These are phyloP conservation scores for Sinocyclocheilus grahami DNA, from an alignment of 2,113 vertebrate genomes.

Conservation along the genomic window DNA sequence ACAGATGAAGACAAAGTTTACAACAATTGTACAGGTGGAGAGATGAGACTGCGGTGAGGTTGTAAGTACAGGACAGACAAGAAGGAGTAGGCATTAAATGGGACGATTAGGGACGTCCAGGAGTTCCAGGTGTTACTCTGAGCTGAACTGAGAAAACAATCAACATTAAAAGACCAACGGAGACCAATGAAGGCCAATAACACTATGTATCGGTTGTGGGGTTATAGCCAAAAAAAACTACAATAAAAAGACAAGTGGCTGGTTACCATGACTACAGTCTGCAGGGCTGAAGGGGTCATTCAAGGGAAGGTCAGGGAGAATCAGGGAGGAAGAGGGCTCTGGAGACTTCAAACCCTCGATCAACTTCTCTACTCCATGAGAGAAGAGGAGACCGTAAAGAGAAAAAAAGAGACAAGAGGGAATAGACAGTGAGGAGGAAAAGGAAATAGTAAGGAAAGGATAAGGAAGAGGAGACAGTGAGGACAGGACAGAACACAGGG, in stretches of 20 bases:
- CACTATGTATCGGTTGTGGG: not conserved
- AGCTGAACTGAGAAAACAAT: slow-evolving; percentile 58
- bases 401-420: slow-evolving; percentile 34
- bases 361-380: slow-evolving; percentile 85
- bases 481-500: not conserved
- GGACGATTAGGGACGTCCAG: not conserved
- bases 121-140: slow-evolving; percentile 65
- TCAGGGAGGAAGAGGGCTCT: slow-evolving; percentile 79
- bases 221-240: not conserved
- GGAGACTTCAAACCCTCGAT: slow-evolving; percentile 92
- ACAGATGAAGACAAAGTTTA: slow-evolving; percentile 36
- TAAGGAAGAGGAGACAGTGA: not conserved
- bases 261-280: slow-evolving; percentile 71
- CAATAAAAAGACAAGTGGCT: slow-evolving; percentile 42
- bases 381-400: slow-evolving; percentile 10
- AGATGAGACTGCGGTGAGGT: not conserved
- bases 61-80: not conserved
- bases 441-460: not conserved
- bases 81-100: not conserved
- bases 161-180: slow-evolving; percentile 1
- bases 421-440: not conserved
- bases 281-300: slow-evolving; percentile 84
- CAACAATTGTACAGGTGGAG: not conserved
- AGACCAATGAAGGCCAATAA: not conserved
- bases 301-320: slow-evolving; percentile 87